Percentiles rank a stretch among this genome's conserved stretches.
These are phyloP conservation scores for Gerris buenoi DNA, from an alignment of 1,140 invertebrate genomes.

Conservation along the genomic window DNA sequence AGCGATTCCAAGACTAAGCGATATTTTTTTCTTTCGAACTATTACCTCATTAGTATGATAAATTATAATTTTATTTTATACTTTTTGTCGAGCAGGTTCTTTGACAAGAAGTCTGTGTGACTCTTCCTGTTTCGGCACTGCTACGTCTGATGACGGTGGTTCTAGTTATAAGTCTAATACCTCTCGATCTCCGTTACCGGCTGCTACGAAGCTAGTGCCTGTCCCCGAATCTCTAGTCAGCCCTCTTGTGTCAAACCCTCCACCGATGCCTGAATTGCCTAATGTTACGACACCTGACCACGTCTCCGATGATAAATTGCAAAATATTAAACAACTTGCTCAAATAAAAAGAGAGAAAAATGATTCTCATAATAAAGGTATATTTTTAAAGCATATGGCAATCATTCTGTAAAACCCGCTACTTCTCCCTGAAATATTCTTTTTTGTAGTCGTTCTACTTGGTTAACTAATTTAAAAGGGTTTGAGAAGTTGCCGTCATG, in stretches of 20 bases:
- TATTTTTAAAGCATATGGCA: too few species aligned
- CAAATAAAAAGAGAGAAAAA: slow-evolving; percentile 33
- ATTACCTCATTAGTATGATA: too few species aligned
- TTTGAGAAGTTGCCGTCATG: too few species aligned
- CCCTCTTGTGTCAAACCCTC: slow-evolving; percentile 37
- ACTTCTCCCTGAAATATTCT: too few species aligned
- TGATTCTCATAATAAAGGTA: slow-evolving; percentile 19
- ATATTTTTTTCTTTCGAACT: too few species aligned
- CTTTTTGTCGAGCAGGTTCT: slow-evolving; percentile 6
- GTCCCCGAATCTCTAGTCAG: slow-evolving; percentile 73
- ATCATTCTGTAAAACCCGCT: too few species aligned
- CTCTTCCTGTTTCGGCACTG: background rate
- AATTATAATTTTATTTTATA: too few species aligned
- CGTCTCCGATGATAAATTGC: slow-evolving; percentile 32
- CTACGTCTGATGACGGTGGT: background rate
- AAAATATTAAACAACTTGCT: slow-evolving; percentile 38
- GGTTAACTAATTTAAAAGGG: too few species aligned
- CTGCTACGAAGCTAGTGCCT: slow-evolving; percentile 66
- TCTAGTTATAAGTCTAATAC: background rate
- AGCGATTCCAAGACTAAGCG: too few species aligned
- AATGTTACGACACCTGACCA: background rate
- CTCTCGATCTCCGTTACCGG: slow-evolving; percentile 41
- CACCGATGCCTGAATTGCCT: slow-evolving; percentile 31
- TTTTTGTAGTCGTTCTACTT: too few species aligned
- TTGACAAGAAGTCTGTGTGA: slow-evolving; percentile 14